Conservation (phyloP, 1,140 invertebrate species). For the Bombus haemorrhoidalis region DNA sequence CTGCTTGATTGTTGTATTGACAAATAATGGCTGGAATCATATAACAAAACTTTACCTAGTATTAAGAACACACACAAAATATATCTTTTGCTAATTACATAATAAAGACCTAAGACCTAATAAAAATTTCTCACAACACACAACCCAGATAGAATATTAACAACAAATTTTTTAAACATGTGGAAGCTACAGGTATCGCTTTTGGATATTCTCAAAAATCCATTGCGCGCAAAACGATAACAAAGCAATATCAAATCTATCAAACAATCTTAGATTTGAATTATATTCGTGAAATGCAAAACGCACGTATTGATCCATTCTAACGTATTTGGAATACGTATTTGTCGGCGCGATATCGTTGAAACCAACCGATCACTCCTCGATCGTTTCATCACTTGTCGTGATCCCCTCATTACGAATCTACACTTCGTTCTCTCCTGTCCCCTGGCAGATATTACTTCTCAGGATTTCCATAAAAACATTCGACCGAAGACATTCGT, state of each 20-base stretch:
- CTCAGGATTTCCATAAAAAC: slow-evolving; percentile 78
- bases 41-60: too few relatives aligned
- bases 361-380: slow-evolving; percentile 67
- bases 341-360: too few relatives aligned
- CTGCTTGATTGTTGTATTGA: too few relatives aligned
- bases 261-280: too few relatives aligned
- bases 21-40: too few relatives aligned
- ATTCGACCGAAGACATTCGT: slow-evolving; percentile 64
- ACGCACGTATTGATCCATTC: too few relatives aligned
- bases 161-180: neutral
- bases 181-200: neutral
- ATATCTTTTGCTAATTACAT: too few relatives aligned
- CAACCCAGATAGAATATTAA: neutral
- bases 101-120: too few relatives aligned
- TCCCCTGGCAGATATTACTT: slow-evolving; percentile 74
- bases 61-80: too few relatives aligned
- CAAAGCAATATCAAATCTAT: neutral
- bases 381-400: slow-evolving; percentile 62
- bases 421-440: neutral
- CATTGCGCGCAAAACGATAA: neutral
- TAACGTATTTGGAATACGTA: too few relatives aligned
- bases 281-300: neutral
- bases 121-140: neutral
- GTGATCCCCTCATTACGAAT: slow-evolving; percentile 68
- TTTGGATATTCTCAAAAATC: too few relatives aligned